phyloP scores from a whole-genome alignment of 1,140 invertebrate genomes.

The Pseudomyrmex sp. region DNA sequence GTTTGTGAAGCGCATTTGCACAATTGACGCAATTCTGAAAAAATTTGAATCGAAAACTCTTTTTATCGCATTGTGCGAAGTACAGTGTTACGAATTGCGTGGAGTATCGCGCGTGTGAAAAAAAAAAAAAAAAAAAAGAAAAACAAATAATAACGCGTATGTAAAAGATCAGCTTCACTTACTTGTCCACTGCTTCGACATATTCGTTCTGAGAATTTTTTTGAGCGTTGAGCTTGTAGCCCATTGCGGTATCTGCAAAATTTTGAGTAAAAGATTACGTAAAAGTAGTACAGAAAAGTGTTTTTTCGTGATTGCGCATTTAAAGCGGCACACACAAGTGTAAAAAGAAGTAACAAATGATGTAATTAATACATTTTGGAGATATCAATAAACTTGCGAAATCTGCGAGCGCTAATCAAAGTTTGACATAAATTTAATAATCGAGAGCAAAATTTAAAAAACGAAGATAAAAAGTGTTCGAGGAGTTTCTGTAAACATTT shows the following conservation, averaged over 20 bases:
- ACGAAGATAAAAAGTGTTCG: too few species aligned
- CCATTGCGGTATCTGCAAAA: constrained; percentile 89
- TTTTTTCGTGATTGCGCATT: neutral
- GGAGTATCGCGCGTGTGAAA: too few species aligned
- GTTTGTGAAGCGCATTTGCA: constrained; percentile 85
- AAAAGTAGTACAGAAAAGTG: neutral
- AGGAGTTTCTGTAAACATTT: too few species aligned
- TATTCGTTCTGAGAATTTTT: constrained; percentile 86
- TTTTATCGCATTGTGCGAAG: too few species aligned
- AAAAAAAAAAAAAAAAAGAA: too few species aligned
- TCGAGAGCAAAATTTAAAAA: neutral
- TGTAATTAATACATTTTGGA: neutral
- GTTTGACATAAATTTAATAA: neutral
- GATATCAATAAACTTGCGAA: neutral
- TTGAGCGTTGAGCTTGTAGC: constrained; percentile 88
- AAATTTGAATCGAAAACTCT: neutral
- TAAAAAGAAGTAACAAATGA: neutral
- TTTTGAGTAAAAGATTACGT: neutral
- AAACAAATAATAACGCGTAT: neutral
- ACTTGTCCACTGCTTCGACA: constrained; percentile 87
- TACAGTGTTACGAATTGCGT: too few species aligned
- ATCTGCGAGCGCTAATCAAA: neutral
- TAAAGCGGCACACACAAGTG: neutral
- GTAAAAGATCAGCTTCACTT: constrained; percentile 24
- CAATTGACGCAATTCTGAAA: constrained; percentile 79